phyloP scores from a whole-genome alignment of 1,140 invertebrate genomes.

The Anastrepha obliqua region DNA sequence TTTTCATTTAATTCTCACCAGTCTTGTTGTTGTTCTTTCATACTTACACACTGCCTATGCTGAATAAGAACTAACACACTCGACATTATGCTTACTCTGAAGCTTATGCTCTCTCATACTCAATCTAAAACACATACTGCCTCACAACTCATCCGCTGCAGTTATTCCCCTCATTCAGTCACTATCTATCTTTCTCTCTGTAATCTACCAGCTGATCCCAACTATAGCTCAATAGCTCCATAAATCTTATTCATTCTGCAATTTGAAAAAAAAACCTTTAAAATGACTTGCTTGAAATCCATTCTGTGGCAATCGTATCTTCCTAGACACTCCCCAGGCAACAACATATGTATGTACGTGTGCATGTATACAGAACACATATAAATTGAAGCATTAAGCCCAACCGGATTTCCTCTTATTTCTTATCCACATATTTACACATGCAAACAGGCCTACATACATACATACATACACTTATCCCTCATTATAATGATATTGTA shows the following conservation, averaged over 20 bases:
- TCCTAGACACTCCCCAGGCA: background rate
- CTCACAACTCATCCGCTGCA: no score
- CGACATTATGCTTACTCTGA: no score
- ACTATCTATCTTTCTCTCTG: no score
- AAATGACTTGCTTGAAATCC: background rate
- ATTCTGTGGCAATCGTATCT: background rate
- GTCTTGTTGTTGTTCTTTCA: no score
- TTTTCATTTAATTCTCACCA: no score
- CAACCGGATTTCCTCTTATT: background rate
- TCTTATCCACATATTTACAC: constrained; percentile 21
- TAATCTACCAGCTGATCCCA: background rate
- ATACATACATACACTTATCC: background rate
- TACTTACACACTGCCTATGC: no score
- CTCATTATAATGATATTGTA: constrained; percentile 24
- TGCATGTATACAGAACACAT: background rate
- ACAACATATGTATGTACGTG: background rate
- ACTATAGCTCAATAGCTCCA: background rate
- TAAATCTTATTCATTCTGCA: background rate
- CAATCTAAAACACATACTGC: no score
- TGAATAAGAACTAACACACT: no score
- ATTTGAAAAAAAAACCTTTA: background rate
- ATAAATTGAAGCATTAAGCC: background rate
- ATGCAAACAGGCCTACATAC: background rate
- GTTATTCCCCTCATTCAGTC: no score
- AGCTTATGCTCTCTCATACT: no score